Conservation (phyloP, 2,113 vertebrate species). For the Clarias gariepinus region DNA sequence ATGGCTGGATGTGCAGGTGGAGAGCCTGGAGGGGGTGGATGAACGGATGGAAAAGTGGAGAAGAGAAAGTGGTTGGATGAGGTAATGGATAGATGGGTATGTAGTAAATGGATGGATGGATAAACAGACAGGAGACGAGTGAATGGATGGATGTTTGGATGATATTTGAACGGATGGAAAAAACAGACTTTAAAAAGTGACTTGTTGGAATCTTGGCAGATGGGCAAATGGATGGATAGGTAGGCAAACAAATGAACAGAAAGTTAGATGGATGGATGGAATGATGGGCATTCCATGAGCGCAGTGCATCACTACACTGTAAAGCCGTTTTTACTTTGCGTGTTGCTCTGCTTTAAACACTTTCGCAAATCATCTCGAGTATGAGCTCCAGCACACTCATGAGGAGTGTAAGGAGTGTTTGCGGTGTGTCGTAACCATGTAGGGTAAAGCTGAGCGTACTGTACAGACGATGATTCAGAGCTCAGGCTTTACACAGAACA, state of each 20-base stretch:
- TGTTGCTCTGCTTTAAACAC: neutral
- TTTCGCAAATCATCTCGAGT: neutral
- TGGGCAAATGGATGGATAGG: too few relatives aligned
- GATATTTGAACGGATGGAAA: too few relatives aligned
- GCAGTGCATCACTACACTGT: neutral
- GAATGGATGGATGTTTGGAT: too few relatives aligned
- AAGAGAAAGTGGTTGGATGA: too few relatives aligned
- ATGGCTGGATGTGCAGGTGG: neutral
- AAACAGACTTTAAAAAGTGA: too few relatives aligned
- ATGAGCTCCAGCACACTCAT: neutral
- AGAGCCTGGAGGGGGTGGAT: neutral
- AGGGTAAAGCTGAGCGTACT: conserved; percentile 16
- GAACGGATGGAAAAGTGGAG: neutral
- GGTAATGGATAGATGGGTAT: neutral
- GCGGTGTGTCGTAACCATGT: conserved; percentile 14
- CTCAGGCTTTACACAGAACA: neutral
- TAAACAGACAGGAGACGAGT: too few relatives aligned
- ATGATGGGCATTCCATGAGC: neutral
- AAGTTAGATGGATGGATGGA: too few relatives aligned
- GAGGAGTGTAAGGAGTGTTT: neutral
- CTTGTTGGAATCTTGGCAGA: too few relatives aligned
- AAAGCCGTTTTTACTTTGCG: neutral
- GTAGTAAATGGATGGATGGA: neutral
- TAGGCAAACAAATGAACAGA: too few relatives aligned
- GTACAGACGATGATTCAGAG: neutral